Percentiles rank a stretch among this genome's conserved stretches.
phyloP scores from a whole-genome alignment of 2,113 vertebrate species.

The Calidris pugnax region DNA sequence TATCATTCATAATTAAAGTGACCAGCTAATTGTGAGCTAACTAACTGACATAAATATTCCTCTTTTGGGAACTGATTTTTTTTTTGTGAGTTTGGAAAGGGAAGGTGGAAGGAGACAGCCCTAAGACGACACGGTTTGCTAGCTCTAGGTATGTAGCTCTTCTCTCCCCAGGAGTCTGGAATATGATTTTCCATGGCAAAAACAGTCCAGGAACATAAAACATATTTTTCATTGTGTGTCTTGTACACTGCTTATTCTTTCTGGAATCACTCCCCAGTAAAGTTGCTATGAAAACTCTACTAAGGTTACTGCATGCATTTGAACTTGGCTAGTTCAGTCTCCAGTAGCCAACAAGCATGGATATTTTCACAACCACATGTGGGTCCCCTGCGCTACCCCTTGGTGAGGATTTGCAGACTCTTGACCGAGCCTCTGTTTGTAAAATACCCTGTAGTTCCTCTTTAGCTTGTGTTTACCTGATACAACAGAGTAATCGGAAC shows the following conservation, averaged over 20 bases:
- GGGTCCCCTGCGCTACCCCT: background rate
- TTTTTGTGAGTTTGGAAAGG: background rate
- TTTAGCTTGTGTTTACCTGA: background rate
- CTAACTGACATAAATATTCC: background rate
- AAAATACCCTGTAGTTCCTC: background rate
- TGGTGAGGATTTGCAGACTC: background rate
- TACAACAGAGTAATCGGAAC: background rate
- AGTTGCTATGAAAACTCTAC: background rate
- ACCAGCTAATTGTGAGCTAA: background rate
- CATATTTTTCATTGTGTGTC: background rate
- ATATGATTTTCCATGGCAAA: background rate
- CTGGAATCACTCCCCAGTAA: background rate
- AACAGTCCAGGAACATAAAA: background rate
- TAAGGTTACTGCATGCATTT: background rate
- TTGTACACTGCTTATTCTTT: background rate
- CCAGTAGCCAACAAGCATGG: background rate
- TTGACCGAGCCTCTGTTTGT: background rate
- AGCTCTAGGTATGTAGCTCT: background rate
- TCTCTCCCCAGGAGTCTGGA: background rate
- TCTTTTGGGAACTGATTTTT: background rate
- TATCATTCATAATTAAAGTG: background rate
- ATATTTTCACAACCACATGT: rapidly evolving
- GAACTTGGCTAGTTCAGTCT: background rate
- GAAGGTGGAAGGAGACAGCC: background rate
- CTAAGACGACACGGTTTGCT: background rate